Evolutionary conservation across 2,888 invertebrate genomes (phyloP).

Genomic region (Sylvicola cinctus): DNA sequence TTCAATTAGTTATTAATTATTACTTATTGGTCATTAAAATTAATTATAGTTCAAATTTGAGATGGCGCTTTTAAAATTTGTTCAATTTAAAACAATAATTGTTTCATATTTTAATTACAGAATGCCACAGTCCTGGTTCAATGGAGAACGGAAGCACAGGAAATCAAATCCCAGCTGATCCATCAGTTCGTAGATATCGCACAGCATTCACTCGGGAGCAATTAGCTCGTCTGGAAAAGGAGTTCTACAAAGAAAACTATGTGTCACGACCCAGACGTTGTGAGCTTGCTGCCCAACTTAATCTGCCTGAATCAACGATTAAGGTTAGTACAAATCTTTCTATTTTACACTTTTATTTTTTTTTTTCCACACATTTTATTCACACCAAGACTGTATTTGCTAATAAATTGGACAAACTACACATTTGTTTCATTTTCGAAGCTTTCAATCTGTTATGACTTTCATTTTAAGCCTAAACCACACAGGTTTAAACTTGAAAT

Average conservation of each 20-base stretch:
- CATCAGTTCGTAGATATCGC: slow-evolving; percentile 69
- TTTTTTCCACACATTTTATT: not conserved
- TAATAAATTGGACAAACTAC: no score
- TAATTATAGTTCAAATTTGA: no score
- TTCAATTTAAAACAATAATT: no score
- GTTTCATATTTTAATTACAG: slow-evolving; percentile 16
- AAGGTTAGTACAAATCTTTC: slow-evolving; percentile 43
- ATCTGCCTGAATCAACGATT: slow-evolving; percentile 91
- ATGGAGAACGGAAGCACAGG: no score
- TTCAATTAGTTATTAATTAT: no score
- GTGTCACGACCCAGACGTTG: slow-evolving; percentile 87
- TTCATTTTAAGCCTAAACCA: no score
- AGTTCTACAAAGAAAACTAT: slow-evolving; percentile 93
- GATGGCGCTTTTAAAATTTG: no score
- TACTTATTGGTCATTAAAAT: no score
- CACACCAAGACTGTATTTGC: no score
- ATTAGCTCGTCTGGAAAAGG: slow-evolving; percentile 75
- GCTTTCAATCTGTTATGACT: no score
- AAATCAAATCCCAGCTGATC: slow-evolving; percentile 35
- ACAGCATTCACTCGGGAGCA: slow-evolving; percentile 96
- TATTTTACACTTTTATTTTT: slow-evolving; percentile 10
- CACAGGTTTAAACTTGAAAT: no score
- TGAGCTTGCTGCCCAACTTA: slow-evolving; percentile 81
- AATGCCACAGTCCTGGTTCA: slow-evolving; percentile 27
- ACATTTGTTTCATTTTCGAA: no score